Conservation (phyloP, 2,113 vertebrate genomes). For the Murina feae region DNA sequence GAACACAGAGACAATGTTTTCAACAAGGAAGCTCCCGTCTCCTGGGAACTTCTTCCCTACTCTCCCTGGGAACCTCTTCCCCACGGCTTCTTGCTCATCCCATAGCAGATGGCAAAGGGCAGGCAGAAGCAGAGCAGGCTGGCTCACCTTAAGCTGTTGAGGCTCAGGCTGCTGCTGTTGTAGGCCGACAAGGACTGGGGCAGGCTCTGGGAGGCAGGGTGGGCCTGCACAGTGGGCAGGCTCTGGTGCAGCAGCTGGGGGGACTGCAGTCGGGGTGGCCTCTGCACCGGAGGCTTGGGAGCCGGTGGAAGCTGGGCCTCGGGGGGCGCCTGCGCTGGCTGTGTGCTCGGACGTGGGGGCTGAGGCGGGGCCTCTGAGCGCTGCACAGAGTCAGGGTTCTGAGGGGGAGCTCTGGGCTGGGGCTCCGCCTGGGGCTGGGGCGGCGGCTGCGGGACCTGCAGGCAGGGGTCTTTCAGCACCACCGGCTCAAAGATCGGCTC, state of each 20-base stretch:
- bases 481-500: conserved; percentile 83
- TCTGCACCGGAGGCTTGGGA: conserved; percentile 73
- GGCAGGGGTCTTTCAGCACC: conserved; percentile 82
- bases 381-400: conserved; percentile 70
- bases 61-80: rapidly evolving
- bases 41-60: rapidly evolving
- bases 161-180: conserved; percentile 89
- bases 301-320: conserved; percentile 78
- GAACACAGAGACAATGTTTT: not conserved
- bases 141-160: conserved; percentile 94
- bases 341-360: conserved; percentile 73
- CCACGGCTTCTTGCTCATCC: not conserved
- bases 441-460: conserved; percentile 73
- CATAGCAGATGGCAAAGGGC: not conserved
- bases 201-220: conserved; percentile 82
- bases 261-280: conserved; percentile 81
- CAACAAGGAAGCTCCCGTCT: not conserved
- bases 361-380: conserved; percentile 68
- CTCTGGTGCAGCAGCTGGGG: conserved; percentile 83
- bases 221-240: conserved; percentile 82
- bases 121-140: not conserved
- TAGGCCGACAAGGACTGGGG: conserved; percentile 84
- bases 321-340: conserved; percentile 78
- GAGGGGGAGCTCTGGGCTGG: conserved; percentile 74
- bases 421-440: conserved; percentile 71